Evolutionary conservation across 2,888 invertebrate species (phyloP), one percentile per base, ranked within the genome.

Genomic region (Agrypnus murinus): DNA sequence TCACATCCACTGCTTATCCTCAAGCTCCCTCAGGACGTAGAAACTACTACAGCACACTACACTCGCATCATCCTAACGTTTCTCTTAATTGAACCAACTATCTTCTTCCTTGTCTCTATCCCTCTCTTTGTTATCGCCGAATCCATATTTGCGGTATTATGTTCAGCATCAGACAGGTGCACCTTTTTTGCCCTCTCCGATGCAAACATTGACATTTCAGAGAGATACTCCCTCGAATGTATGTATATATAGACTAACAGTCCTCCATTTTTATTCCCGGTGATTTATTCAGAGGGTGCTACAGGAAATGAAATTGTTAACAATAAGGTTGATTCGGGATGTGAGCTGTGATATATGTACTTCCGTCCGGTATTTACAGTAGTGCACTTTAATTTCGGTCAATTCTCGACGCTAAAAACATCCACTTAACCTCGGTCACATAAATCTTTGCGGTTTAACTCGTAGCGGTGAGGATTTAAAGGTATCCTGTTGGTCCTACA

Each of bases 341-440:
- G 14, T 43, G 46, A 36, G 9, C 25, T 25, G 25, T 48, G n/a
- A 62, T 48, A 36, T 62, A 62, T 62, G 34, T 12, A 34, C 48
- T 45, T 59, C 38, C 48, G n/a, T 31, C 34, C 31, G 40, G 62
- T 70, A 71, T 68, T 68, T 70, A 70, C 69, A 58, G 46, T 34
- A 25, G 62, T 59, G 53, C 17, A 68, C 68, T 67, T 65, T 71
- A 73, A 73, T 73, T 73, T 71, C 50, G 73, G 73, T 71, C 73
- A 73, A 73, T 73, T 73, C 68, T 38, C 46, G 38, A 59, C 64
- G 25, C 62, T 69, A 67, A 73, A 72, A 73, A 73, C 70, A 70
- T 65, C 67, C 73, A 73, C 73, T 73, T 73, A 68, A 70, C 73
- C 69, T 36, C 62, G 45, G n/a, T 15, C n/a, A 43, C 14, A 65